Evolutionary conservation across 2,888 invertebrate species (phyloP).

Genomic region (Oegoconia quadripuncta): DNA sequence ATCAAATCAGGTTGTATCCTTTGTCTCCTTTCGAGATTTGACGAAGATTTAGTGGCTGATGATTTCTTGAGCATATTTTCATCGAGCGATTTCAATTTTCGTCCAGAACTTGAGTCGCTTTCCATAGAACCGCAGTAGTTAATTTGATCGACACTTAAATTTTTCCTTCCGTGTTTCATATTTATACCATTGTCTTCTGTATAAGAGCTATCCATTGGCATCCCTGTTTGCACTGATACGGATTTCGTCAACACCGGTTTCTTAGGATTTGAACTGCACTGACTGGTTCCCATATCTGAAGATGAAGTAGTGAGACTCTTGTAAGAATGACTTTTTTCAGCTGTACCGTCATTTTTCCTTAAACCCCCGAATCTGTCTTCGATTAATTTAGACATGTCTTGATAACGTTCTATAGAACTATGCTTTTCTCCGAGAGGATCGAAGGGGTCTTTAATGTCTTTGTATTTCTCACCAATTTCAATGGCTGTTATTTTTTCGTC

Average conservation of each 20-base stretch:
- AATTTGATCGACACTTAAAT: constrained; percentile 73
- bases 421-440: constrained; percentile 82
- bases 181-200: constrained; percentile 60
- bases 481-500: constrained; percentile 67
- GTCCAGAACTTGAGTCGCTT: constrained; percentile 69
- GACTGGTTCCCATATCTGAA: constrained; percentile 75
- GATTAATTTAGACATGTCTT: constrained; percentile 85
- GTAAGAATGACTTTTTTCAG: constrained; percentile 74
- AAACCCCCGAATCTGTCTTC: constrained; percentile 82
- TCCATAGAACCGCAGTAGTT: constrained; percentile 76
- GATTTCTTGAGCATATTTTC: constrained; percentile 74
- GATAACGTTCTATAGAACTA: constrained; percentile 84
- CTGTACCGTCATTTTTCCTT: constrained; percentile 65
- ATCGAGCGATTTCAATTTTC: constrained; percentile 69
- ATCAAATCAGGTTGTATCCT: constrained; percentile 75
- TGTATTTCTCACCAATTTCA: constrained; percentile 57
- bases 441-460: constrained; percentile 76
- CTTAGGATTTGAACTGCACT: constrained; percentile 70
- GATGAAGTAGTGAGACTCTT: constrained; percentile 70
- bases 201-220: constrained; percentile 65
- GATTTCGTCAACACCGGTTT: constrained; percentile 73
- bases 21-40: constrained; percentile 69
- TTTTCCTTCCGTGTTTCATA: constrained; percentile 71
- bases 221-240: constrained; percentile 74
- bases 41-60: constrained; percentile 64